phyloP scores from a whole-genome alignment of 1,140 invertebrate genomes.

The Adoxophyes honmai region DNA sequence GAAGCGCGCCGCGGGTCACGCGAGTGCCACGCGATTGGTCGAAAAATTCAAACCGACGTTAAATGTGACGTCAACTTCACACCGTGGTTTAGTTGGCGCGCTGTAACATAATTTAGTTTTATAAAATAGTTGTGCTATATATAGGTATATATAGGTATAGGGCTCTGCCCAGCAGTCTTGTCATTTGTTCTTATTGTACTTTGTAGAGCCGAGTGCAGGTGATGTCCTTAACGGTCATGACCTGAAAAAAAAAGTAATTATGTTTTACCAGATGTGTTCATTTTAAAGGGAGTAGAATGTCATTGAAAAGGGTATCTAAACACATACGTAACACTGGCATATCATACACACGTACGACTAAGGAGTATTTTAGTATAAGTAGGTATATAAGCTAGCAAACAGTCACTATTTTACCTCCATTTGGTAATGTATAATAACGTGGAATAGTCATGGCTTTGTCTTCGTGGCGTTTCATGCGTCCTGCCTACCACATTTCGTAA shows the following conservation, averaged over 20 bases:
- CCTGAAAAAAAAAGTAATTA: slow-evolving; percentile 70
- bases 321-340: too few species aligned
- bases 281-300: not conserved
- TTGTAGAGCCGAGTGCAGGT: slow-evolving; percentile 87
- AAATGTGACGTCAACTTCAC: not conserved
- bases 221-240: slow-evolving; percentile 84
- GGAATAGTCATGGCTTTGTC: too few species aligned
- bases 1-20: not conserved
- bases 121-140: slow-evolving; percentile 58
- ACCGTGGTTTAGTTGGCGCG: not conserved
- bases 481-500: too few species aligned
- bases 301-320: too few species aligned
- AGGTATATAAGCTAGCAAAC: too few species aligned
- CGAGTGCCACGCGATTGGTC: not conserved
- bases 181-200: slow-evolving; percentile 63
- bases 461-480: too few species aligned
- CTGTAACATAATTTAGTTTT: slow-evolving; percentile 45
- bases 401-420: too few species aligned
- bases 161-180: slow-evolving; percentile 61
- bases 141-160: slow-evolving; percentile 42
- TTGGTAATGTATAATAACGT: too few species aligned
- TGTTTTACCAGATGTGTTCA: not conserved
- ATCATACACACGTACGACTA: too few species aligned
- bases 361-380: too few species aligned
- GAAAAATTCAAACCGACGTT: not conserved